phyloP scores from a whole-genome alignment of 2,888 invertebrate genomes.

The Phasia obesa region DNA sequence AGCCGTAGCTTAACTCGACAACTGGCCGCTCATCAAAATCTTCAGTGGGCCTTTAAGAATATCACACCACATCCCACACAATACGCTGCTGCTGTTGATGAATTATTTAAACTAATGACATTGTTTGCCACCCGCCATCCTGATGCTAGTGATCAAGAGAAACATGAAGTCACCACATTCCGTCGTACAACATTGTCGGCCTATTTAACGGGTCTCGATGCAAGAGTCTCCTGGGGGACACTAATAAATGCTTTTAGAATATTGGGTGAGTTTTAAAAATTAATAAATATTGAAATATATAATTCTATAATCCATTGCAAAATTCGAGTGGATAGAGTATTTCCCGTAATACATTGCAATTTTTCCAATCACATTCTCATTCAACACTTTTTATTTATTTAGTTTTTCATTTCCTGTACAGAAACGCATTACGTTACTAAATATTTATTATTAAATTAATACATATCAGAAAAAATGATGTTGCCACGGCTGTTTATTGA shows the following conservation, averaged over 20 bases:
- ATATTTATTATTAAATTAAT: too few relatives aligned
- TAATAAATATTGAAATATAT: neutral
- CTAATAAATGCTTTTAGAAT: conserved; percentile 94
- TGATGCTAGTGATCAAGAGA: conserved; percentile 89
- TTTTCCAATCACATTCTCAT: too few relatives aligned
- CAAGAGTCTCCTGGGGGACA: conserved; percentile 96
- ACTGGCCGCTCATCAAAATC: conserved; percentile 95
- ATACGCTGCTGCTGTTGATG: conserved; percentile 95
- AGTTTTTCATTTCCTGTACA: too few relatives aligned
- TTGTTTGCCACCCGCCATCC: conserved; percentile 93
- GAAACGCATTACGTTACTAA: too few relatives aligned
- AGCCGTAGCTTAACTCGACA: conserved; percentile 93
- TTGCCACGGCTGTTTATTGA: too few relatives aligned
- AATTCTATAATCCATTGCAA: too few relatives aligned
- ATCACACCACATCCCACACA: conserved; percentile 97
- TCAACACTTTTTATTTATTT: too few relatives aligned
- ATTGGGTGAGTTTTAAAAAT: conserved; percentile 82
- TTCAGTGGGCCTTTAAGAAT: conserved; percentile 98
- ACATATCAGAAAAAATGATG: too few relatives aligned
- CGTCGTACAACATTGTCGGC: conserved; percentile 92
- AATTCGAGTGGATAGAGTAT: too few relatives aligned
- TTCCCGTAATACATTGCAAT: too few relatives aligned
- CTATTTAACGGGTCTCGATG: conserved; percentile 94
- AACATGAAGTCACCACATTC: conserved; percentile 92
- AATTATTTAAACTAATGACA: conserved; percentile 94